These are phyloP conservation scores for Brachionus rotundiformis DNA, from an alignment of 1,140 invertebrate species.

Conservation along the genomic window DNA sequence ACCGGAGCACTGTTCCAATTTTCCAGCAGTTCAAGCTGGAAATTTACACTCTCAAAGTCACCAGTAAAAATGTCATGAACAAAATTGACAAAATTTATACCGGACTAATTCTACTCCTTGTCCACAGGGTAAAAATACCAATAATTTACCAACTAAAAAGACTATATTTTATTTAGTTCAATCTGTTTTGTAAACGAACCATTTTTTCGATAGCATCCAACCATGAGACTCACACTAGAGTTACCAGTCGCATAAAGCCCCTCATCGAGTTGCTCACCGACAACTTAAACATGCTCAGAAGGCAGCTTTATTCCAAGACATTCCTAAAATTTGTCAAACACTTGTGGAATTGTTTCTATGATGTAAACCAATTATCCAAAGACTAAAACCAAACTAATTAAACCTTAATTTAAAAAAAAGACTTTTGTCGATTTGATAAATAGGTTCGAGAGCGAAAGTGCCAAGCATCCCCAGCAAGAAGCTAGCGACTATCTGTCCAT, in stretches of 20 bases:
- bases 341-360: conserved; percentile 29
- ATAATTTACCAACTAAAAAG: neutral
- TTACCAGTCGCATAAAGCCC: neutral
- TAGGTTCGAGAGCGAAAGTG: conserved; percentile 16
- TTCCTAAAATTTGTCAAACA: neutral
- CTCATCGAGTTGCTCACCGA: neutral
- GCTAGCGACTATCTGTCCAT: neutral
- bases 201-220: neutral
- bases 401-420: conserved; percentile 3
- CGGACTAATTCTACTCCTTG: neutral
- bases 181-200: conserved; percentile 42
- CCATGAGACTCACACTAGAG: neutral
- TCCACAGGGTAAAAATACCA: neutral
- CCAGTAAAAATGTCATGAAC: neutral
- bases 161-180: conserved; percentile 24
- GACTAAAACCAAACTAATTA: neutral
- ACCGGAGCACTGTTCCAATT: neutral
- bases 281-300: conserved; percentile 35
- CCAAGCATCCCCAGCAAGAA: neutral
- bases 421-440: conserved; percentile 25
- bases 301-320: neutral
- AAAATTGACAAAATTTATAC: neutral
- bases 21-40: conserved; percentile 44
- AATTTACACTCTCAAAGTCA: neutral
- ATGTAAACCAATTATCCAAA: neutral